phyloP scores from a whole-genome alignment of 2,113 vertebrate species.

The Amazona vittata region DNA sequence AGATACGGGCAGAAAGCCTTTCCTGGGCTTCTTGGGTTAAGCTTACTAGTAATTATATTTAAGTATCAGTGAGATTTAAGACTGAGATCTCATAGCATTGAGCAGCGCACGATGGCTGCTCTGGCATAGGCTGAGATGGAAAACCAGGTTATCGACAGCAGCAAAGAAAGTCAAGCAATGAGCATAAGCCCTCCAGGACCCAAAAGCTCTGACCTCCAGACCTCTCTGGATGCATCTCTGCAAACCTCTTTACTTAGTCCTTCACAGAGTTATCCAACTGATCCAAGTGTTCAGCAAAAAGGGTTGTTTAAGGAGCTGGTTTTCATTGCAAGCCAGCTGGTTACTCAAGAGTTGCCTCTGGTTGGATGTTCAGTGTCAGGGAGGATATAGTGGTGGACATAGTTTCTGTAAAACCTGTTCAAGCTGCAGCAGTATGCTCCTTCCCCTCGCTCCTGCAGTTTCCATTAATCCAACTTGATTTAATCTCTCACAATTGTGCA shows the following conservation, averaged over 20 bases:
- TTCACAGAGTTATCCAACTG: background rate
- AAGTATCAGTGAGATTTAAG: background rate
- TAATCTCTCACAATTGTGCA: slow-evolving; percentile 19
- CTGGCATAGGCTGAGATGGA: background rate
- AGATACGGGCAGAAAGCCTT: background rate
- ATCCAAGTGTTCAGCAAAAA: background rate
- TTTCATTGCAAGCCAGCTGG: background rate
- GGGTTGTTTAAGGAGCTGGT: background rate
- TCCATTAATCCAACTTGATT: background rate
- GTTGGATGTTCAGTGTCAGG: background rate
- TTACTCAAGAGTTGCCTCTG: background rate
- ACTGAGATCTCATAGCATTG: background rate
- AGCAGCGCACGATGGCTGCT: background rate
- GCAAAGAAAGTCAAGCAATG: background rate
- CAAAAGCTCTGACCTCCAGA: background rate
- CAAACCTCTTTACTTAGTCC: background rate
- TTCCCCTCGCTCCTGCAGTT: background rate
- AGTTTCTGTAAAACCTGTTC: background rate
- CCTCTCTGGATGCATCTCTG: background rate
- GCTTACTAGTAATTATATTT: background rate
- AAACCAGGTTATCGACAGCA: background rate
- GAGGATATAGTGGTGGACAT: background rate
- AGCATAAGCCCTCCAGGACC: background rate
- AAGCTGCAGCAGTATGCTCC: background rate
- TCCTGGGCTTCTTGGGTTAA: background rate